Percentiles rank a stretch among this genome's conserved stretches.
Conservation (phyloP, 2,113 vertebrate species). For the Chionis minor region DNA sequence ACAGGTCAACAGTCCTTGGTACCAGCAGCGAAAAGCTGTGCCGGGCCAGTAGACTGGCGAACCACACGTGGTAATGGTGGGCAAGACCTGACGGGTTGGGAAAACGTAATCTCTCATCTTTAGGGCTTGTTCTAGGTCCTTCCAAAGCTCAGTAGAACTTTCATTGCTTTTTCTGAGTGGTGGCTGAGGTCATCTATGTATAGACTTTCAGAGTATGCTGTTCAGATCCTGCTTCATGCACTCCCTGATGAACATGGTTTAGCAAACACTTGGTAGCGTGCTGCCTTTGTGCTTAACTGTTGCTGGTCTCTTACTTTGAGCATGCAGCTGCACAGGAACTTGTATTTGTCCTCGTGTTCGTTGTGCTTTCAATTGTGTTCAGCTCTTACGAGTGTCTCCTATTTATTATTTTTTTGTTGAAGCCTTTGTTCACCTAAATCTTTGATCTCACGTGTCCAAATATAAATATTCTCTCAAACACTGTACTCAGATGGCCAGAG, state of each 20-base stretch:
- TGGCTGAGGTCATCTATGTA: neutral
- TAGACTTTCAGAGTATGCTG: neutral
- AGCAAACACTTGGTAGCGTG: neutral
- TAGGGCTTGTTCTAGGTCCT: neutral
- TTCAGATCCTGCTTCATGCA: neutral
- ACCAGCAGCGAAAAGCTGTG: neutral
- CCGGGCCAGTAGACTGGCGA: neutral
- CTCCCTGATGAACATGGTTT: neutral
- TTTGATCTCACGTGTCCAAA: slow-evolving; percentile 9
- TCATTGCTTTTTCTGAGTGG: neutral
- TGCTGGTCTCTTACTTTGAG: neutral
- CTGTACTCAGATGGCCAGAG: neutral
- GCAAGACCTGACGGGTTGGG: neutral
- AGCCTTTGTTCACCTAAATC: neutral
- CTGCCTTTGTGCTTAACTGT: neutral
- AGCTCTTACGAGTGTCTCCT: neutral
- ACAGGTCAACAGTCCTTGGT: neutral
- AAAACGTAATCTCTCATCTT: neutral
- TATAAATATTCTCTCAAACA: slow-evolving; percentile 9
- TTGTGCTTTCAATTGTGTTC: neutral
- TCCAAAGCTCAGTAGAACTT: neutral
- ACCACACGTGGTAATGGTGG: neutral
- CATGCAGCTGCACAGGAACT: slow-evolving; percentile 10
- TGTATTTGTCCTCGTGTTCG: neutral
- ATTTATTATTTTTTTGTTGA: slow-evolving; percentile 38